Evolutionary conservation across 2,888 invertebrate genomes (phyloP).

Genomic region (Sthenelais limicola): DNA sequence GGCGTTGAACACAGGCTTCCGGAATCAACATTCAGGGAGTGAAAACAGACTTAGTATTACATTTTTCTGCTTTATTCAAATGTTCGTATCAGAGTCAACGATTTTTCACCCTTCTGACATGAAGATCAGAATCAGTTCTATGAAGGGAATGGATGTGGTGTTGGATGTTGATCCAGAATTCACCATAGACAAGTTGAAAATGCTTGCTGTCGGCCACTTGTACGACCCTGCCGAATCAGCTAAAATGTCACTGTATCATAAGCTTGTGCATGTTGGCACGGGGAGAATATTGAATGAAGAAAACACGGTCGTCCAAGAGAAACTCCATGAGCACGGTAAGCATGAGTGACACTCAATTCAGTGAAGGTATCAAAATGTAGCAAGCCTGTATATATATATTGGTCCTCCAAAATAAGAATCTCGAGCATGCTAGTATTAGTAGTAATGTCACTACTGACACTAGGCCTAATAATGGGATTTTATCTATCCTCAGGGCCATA

Average conservation of each 20-base stretch:
- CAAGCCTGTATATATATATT: too few relatives aligned
- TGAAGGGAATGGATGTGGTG: conserved; percentile 68
- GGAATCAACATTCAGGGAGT: conserved; percentile 28
- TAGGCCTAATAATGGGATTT: too few relatives aligned
- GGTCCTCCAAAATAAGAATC: too few relatives aligned
- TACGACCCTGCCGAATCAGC: conserved; percentile 68
- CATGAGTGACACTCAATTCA: too few relatives aligned
- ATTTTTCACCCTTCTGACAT: conserved; percentile 65
- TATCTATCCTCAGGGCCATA: too few relatives aligned
- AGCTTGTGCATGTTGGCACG: conserved; percentile 69
- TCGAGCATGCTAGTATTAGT: too few relatives aligned
- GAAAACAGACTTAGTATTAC: too few relatives aligned
- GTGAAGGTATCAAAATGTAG: too few relatives aligned
- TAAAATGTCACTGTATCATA: conserved; percentile 70
- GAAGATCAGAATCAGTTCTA: conserved; percentile 69
- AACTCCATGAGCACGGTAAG: conserved; percentile 71
- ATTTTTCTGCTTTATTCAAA: conserved; percentile 52
- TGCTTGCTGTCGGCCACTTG: conserved; percentile 70
- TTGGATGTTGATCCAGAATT: conserved; percentile 66
- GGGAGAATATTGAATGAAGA: conserved; percentile 70
- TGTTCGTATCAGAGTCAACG: conserved; percentile 72
- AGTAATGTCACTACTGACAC: too few relatives aligned
- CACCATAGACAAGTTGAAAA: conserved; percentile 72
- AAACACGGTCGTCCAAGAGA: conserved; percentile 67
- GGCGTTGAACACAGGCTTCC: neutral